Evolutionary conservation across 2,113 vertebrate genomes (phyloP), one percentile per base, ranked within the genome.

Genomic region (Urocynchramus pylzowi): DNA sequence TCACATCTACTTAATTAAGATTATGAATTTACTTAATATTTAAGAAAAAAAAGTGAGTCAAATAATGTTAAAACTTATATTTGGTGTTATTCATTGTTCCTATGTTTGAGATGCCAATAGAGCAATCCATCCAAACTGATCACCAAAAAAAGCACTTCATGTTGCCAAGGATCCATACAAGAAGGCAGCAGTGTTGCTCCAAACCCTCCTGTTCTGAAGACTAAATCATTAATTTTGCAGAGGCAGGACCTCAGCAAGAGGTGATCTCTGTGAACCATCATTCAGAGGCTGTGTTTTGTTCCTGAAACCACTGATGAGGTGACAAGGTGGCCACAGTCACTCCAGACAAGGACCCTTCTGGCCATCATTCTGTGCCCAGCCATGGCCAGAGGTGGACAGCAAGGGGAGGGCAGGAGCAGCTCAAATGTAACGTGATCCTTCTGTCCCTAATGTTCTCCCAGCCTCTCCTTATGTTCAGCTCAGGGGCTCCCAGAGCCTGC

Each of bases 371-470:
- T 33, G 56, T 17, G 37, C 47, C 22, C 30, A 45, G 45, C 41
- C 1, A 0, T 26, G 41, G 30, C 20, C 15, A 3, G 16, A 39
- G 28, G 33, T 10, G 45, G 41, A 39, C 28, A 56, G 56, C 0
- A 0, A 59, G 22, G 31, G 19, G 17, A 73, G 17, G 61, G 31
- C 61, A 65, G 67, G 47, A 80, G 39, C 42, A 89, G 35, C 2
- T 0, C 13, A 26, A 50, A n/a, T 1, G 1, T 39, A 13, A 20
- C 0, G 1, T 6, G 37, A 31, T 41, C n/a, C 37, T 61, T 50
- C 26, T 78, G 31, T 33, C 35, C 12, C 12, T 16, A 9, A 27
- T 42, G 30, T 50, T 77, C 53, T 79, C n/a, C 71, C 63, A 84
- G 0, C 11, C 15, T 73, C 59, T 33, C 30, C 53, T 50, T 50